These are phyloP conservation scores for Heliconius ethilla DNA, from an alignment of 2,888 invertebrate genomes.

Conservation along the genomic window DNA sequence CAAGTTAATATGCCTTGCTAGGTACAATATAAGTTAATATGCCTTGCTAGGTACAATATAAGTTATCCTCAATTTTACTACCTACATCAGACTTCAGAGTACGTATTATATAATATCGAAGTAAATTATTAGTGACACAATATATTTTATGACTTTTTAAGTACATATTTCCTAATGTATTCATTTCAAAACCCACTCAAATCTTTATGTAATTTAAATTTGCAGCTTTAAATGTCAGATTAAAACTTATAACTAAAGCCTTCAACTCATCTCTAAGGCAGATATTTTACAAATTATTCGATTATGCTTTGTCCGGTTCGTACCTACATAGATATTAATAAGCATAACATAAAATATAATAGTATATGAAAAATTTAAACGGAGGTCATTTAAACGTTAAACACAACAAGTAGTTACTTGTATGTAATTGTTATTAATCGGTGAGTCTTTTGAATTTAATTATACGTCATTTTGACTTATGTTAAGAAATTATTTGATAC, in stretches of 20 bases:
- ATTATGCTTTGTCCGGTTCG: conserved; percentile 26
- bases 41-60: too few species aligned
- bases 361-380: background rate
- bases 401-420: background rate
- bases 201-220: conserved; percentile 13
- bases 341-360: conserved; percentile 4
- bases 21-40: background rate
- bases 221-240: conserved; percentile 13
- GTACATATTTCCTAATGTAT: background rate
- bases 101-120: background rate
- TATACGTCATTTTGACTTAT: conserved; percentile 16
- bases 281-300: conserved; percentile 24
- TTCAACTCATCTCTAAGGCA: conserved; percentile 33
- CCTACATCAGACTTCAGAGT: background rate
- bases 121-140: background rate
- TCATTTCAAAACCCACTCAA: background rate
- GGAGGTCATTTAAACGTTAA: conserved; percentile 20
- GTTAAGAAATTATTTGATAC: conserved; percentile 12
- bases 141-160: background rate
- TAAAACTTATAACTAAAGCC: conserved; percentile 29
- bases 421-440: background rate
- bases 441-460: conserved; percentile 1
- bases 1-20: background rate
- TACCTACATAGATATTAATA: conserved; percentile 13
- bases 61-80: background rate